Percentiles rank a stretch among this genome's conserved stretches.
phyloP scores from a whole-genome alignment of 2,113 vertebrate species.

The Nycticorax nycticorax region DNA sequence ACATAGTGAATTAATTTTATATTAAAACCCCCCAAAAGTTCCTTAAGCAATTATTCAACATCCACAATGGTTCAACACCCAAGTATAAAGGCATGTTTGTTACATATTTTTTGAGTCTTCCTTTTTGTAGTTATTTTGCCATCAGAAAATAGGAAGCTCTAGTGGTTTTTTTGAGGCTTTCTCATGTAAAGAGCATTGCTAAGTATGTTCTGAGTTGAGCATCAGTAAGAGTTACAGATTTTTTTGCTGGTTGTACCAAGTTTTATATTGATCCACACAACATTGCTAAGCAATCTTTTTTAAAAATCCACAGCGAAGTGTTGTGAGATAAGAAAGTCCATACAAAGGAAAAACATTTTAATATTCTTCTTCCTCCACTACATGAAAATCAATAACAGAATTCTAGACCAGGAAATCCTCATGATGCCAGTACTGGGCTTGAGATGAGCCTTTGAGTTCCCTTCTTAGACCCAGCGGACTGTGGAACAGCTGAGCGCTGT shows the following conservation, averaged over 20 bases:
- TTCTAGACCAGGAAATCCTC: background rate
- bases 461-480: background rate
- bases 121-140: background rate
- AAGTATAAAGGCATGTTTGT: background rate
- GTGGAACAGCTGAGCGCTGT: background rate
- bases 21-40: background rate
- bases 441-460: background rate
- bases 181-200: background rate
- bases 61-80: background rate
- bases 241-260: background rate
- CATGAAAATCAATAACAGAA: background rate
- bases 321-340: background rate
- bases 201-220: background rate
- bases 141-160: background rate
- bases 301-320: background rate
- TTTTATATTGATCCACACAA: constrained; percentile 19
- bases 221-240: background rate
- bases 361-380: background rate
- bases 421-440: background rate
- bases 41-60: background rate
- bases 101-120: background rate
- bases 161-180: background rate
- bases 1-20: background rate
- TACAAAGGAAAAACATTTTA: background rate
- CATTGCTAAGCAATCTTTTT: background rate